These are phyloP conservation scores for Sitophilus oryzae DNA, from an alignment of 1,140 invertebrate species.

Conservation along the genomic window DNA sequence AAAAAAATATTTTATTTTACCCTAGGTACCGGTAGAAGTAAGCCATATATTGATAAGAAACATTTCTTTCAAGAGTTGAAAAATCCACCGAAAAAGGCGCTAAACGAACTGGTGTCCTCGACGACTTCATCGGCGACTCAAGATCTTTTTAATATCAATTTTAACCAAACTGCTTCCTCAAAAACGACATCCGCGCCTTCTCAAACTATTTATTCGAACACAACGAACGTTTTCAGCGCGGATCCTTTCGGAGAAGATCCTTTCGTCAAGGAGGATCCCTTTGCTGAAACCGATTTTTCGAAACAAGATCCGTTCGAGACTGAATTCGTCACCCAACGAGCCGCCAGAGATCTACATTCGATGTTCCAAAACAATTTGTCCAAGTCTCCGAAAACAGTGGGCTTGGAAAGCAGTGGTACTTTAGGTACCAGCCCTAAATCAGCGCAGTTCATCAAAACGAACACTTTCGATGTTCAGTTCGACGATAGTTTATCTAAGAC, in stretches of 20 bases:
- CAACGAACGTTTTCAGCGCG: slow-evolving; percentile 41
- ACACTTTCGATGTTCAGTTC: slow-evolving; percentile 29
- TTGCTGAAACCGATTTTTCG: slow-evolving; percentile 51
- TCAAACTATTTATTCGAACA: slow-evolving; percentile 34
- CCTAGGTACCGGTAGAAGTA: slow-evolving; percentile 77
- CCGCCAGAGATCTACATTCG: slow-evolving; percentile 11
- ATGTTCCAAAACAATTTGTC: slow-evolving; percentile 22
- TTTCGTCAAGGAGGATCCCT: slow-evolving; percentile 60
- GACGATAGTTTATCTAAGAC: slow-evolving; percentile 28
- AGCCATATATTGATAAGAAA: slow-evolving; percentile 90
- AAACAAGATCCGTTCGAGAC: slow-evolving; percentile 58
- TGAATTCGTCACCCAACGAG: slow-evolving; percentile 40
- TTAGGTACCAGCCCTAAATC: slow-evolving; percentile 28
- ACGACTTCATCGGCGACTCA: slow-evolving; percentile 9
- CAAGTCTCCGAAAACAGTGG: slow-evolving; percentile 30
- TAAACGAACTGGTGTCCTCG: slow-evolving; percentile 69
- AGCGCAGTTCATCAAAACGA: slow-evolving; percentile 29
- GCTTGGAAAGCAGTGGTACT: slow-evolving; percentile 28
- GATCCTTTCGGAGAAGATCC: slow-evolving; percentile 69
- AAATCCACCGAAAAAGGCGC: slow-evolving; percentile 84
- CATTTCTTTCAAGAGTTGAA: slow-evolving; percentile 91
- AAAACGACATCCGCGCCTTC: slow-evolving; percentile 41
- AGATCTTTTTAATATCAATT: slow-evolving; percentile 23
- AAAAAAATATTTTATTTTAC: slow-evolving; percentile 39
- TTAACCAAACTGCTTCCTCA: slow-evolving; percentile 32